A percentile compares a stretch with the other conserved stretches of the same genome.
Conservation (phyloP, 1,140 invertebrate genomes). For the Arion vulgaris region DNA sequence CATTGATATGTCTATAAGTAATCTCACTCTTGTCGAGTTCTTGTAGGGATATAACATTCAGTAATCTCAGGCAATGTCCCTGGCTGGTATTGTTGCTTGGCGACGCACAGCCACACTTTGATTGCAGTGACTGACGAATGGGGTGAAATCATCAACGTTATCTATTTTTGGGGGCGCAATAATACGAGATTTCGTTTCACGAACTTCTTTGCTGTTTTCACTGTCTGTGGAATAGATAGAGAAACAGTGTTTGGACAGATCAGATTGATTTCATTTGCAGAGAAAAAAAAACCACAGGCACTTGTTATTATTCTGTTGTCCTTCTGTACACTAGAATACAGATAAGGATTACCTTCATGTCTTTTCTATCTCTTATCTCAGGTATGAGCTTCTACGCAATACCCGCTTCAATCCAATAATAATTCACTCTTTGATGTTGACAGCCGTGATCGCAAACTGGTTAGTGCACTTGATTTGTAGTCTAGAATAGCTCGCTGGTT, state of each 20-base stretch:
- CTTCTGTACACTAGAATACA: too few species aligned
- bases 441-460: too few species aligned
- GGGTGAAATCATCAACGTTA: not conserved
- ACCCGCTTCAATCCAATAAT: too few species aligned
- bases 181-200: not conserved
- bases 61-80: not conserved
- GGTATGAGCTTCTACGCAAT: too few species aligned
- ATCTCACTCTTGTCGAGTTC: not conserved
- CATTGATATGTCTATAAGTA: not conserved
- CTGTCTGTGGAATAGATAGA: too few species aligned
- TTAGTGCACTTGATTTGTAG: too few species aligned
- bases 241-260: not conserved
- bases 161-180: not conserved
- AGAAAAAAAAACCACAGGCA: not conserved
- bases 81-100: not conserved
- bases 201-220: not conserved
- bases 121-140: not conserved
- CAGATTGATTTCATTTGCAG: conserved; percentile 1
- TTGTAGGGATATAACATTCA: not conserved
- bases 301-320: too few species aligned
- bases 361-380: too few species aligned
- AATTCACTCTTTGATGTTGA: too few species aligned
- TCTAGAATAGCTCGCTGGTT: too few species aligned
- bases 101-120: not conserved
- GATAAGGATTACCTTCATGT: too few species aligned